These are phyloP conservation scores for Apamea epomidion DNA, from an alignment of 2,888 invertebrate species.

Conservation along the genomic window DNA sequence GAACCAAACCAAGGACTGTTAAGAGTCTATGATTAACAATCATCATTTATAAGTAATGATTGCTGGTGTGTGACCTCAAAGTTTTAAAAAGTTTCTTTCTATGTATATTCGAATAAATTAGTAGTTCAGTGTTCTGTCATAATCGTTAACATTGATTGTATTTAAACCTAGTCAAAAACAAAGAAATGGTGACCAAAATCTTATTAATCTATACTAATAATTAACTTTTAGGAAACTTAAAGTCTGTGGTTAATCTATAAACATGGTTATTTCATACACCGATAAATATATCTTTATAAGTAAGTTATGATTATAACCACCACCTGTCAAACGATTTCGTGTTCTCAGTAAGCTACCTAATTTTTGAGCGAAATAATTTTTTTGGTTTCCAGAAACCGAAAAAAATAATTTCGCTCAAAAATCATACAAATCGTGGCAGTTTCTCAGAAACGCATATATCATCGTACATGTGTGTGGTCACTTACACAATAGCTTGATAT, in stretches of 20 bases:
- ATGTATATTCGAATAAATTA: no score
- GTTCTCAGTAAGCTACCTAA: background rate
- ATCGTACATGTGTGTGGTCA: conserved; percentile 5
- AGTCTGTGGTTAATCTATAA: no score
- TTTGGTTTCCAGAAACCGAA: no score
- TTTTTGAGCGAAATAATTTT: background rate
- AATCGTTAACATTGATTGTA: background rate
- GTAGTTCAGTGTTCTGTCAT: no score
- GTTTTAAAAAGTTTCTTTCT: background rate
- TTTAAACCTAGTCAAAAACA: background rate
- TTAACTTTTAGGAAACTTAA: background rate
- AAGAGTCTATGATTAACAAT: background rate
- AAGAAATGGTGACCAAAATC: no score
- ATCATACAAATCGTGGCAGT: background rate
- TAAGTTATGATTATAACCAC: background rate
- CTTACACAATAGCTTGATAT: conserved; percentile 6
- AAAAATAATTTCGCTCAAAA: no score
- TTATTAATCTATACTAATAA: background rate
- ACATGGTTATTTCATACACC: no score
- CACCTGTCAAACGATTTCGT: background rate
- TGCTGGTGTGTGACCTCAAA: background rate
- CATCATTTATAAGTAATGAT: background rate
- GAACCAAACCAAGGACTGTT: background rate
- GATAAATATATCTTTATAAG: background rate
- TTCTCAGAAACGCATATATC: background rate